Evolutionary conservation across 2,888 invertebrate species (phyloP), one percentile per base, ranked within the genome.

Genomic region (Epistrophe eligans): DNA sequence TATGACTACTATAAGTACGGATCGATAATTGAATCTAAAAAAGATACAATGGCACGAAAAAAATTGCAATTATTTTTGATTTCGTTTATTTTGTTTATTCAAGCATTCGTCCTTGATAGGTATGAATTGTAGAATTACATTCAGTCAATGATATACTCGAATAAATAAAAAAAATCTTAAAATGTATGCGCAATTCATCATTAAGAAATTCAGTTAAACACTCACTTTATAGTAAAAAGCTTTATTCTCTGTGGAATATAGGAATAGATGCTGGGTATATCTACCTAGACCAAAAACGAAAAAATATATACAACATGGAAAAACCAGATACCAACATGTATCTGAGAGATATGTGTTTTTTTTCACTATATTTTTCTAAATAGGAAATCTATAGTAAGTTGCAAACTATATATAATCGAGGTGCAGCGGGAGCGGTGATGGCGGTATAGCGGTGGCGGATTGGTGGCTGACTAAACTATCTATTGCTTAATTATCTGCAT

Each of bases 401-500:
- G 72, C 60, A 84, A 64, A 11, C 38, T 32, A 45, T 24, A 24
- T 32, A 45, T 24, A 24, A 28, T 32, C 40, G 58, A 73, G 80
- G 81, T 81, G 80, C 84, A 77, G 80, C 52, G 64, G 50, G 50
- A 13, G 32, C 4, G 35, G 17, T 13, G 72, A 19, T 11, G 72
- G 43, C 32, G 66, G 43, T 4, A 28, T 4, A 13, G 35, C 0
- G 62, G 24, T 62, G 15, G 19, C 32, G 40, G 40, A 79, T 28
- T 77, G 77, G 77, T 71, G 77, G 66, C 87, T 87, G 87, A 87
- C 87, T 87, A 83, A 87, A 87, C 83, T 87, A 87, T 77, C 87
- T 83, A 87, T 87, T 87, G 87, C 87, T 83, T 87, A 87, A 87
- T 87, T 87, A 87, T 87, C 83, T 87, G 58, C 52, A 87, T 76